Evolutionary conservation across 2,888 invertebrate genomes (phyloP).

Genomic region (Chloroclysta siterata): DNA sequence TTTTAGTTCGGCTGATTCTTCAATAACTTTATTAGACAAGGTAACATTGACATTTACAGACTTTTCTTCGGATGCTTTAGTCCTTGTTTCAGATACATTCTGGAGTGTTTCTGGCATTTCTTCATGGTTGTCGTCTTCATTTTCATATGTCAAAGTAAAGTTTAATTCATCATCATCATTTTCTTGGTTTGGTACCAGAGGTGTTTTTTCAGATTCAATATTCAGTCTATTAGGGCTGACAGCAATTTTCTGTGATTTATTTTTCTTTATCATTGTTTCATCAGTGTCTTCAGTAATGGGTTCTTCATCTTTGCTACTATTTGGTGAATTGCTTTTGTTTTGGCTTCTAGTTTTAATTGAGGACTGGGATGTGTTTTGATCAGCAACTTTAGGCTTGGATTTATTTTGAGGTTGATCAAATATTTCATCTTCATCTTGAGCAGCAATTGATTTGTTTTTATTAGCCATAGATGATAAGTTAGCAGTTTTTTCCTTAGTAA

Average conservation of each 20-base stretch:
- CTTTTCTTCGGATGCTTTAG: too few relatives aligned
- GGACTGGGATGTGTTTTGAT: constrained; percentile 29
- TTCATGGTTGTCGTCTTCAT: constrained; percentile 18
- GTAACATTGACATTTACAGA: too few relatives aligned
- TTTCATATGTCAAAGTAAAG: constrained; percentile 35
- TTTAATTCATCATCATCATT: constrained; percentile 33
- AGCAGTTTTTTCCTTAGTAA: constrained; percentile 15
- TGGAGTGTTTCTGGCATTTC: constrained; percentile 10
- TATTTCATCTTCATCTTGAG: constrained; percentile 5
- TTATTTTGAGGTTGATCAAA: constrained; percentile 13
- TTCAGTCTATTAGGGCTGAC: constrained; percentile 8
- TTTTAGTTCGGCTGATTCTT: too few relatives aligned
- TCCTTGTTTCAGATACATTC: too few relatives aligned
- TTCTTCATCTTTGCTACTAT: constrained; percentile 14
- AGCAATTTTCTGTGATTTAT: constrained; percentile 1
- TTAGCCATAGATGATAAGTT: constrained; percentile 11
- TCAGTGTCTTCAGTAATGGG: not conserved
- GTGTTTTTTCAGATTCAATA: constrained; percentile 2
- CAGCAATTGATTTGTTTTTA: constrained; percentile 7
- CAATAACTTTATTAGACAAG: too few relatives aligned
- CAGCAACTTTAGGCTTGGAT: constrained; percentile 16
- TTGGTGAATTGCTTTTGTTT: constrained; percentile 13
- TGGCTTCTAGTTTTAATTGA: constrained; percentile 25
- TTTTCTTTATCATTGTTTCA: constrained; percentile 13
- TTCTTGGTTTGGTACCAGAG: constrained; percentile 13